Evolutionary conservation across 2,888 invertebrate genomes (phyloP), one percentile per base, ranked within the genome.

Genomic region (Trichogramma dendrolimi): DNA sequence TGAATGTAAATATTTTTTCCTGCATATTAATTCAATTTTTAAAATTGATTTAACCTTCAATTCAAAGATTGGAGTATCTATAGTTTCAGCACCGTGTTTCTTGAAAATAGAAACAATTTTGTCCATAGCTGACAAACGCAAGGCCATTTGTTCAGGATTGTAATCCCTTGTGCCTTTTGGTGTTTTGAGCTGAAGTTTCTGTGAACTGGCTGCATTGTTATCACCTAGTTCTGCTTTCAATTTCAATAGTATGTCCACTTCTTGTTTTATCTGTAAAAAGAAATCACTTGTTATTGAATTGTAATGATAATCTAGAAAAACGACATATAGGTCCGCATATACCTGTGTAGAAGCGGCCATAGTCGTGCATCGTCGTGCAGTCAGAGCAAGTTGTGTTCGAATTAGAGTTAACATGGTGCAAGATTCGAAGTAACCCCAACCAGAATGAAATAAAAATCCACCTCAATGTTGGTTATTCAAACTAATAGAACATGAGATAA

Each of bases 51-150:
- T 1, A 54, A 94, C 95, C 86, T 94, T 97, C 11, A 97, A 81
- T 81, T 98, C 98, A 83, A 98, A 97, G 14, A 98, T 92, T 50
- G 98, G 98, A 39, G 98, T 98, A 75, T 99, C 99, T 75, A 99
- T 96, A 27, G 96, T 94, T 76, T 95, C 96, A 14, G 96, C 99
- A 47, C 99, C 99, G 75, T 99, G 98, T 67, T 89, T 90, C 78
- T 97, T 95, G 78, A 99, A 99, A 60, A 95, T 91, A 4, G 85
- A 80, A 38, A 92, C 84, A 67, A 99, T 93, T 80, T 91, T 94
- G 64, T 90, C 86, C 68, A 99, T 82, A 1, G 95, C 93, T 64
- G 85, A 83, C 72, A 93, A 88, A 42, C 98, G 85, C 63, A 99
- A 83, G 0, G 93, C 89, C 96, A 97, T 99, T 81, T 97, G 96